These are phyloP conservation scores for Chromoteleia sp. DNA, from an alignment of 2,888 invertebrate genomes.

Conservation along the genomic window DNA sequence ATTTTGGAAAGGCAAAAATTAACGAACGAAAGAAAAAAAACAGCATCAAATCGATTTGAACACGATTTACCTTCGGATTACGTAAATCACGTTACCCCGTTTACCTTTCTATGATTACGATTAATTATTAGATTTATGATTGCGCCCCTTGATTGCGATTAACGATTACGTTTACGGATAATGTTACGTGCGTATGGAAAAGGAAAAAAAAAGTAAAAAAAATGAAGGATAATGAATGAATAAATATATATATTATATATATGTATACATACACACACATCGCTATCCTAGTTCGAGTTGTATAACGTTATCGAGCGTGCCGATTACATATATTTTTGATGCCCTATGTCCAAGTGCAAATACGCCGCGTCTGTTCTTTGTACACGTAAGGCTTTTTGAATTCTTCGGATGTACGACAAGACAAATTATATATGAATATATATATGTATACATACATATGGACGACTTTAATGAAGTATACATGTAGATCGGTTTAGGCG, in stretches of 20 bases:
- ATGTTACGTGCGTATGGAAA: conserved; percentile 63
- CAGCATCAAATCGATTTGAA: conserved; percentile 35
- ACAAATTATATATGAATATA: conserved; percentile 61
- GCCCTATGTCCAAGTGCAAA: conserved; percentile 73
- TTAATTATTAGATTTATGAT: conserved; percentile 53
- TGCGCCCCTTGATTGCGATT: conserved; percentile 50
- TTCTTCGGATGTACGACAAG: conserved; percentile 62
- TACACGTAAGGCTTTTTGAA: conserved; percentile 67
- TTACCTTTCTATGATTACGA: conserved; percentile 56
- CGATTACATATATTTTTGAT: conserved; percentile 72
- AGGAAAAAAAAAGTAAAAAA: conserved; percentile 9
- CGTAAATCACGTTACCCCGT: conserved; percentile 53
- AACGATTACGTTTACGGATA: conserved; percentile 68
- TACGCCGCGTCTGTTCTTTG: conserved; percentile 65
- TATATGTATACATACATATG: conserved; percentile 61
- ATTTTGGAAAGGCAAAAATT: conserved; percentile 25
- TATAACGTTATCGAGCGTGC: conserved; percentile 71
- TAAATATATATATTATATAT: conserved; percentile 43
- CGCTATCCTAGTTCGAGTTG: conserved; percentile 67
- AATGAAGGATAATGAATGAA: conserved; percentile 39
- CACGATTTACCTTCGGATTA: conserved; percentile 66
- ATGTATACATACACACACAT: conserved; percentile 54
- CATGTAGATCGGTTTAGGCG: conserved; percentile 61
- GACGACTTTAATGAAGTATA: conserved; percentile 51
- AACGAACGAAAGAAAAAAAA: conserved; percentile 10